Conservation (phyloP, 2,888 invertebrate genomes). For the Rhogogaster chlorosoma region DNA sequence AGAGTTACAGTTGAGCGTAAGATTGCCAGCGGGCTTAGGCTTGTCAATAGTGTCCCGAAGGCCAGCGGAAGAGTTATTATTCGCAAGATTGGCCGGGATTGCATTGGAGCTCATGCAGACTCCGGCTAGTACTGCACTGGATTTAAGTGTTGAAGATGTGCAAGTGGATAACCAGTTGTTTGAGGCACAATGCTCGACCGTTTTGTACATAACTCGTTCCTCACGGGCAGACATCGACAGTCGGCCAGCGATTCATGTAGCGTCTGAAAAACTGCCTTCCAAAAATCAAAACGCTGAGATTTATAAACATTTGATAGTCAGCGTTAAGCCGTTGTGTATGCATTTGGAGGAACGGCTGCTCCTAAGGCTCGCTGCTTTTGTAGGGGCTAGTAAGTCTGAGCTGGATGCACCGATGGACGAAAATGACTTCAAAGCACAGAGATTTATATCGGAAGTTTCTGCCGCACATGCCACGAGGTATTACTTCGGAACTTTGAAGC, state of each 20-base stretch:
- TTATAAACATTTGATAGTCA: conserved; percentile 91
- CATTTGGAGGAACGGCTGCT: conserved; percentile 93
- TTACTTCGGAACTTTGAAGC: conserved; percentile 91
- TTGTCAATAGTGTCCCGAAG: conserved; percentile 88
- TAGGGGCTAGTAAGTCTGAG: conserved; percentile 80
- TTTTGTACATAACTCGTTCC: conserved; percentile 86
- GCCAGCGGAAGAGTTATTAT: conserved; percentile 90
- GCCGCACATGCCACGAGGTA: conserved; percentile 90
- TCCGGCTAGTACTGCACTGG: conserved; percentile 80
- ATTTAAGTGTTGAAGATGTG: conserved; percentile 88
- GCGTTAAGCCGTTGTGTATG: conserved; percentile 90
- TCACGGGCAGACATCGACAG: conserved; percentile 78
- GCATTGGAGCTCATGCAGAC: conserved; percentile 82
- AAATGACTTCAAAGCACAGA: conserved; percentile 89
- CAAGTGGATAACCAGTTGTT: conserved; percentile 88
- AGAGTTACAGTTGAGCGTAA: conserved; percentile 83
- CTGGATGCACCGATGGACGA: conserved; percentile 84
- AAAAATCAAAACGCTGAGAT: conserved; percentile 89
- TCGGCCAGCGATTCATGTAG: conserved; percentile 90
- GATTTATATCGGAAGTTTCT: conserved; percentile 89
- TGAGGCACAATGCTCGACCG: conserved; percentile 91
- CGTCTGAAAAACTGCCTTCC: conserved; percentile 86
- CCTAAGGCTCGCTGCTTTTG: conserved; percentile 84
- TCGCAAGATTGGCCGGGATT: conserved; percentile 85
- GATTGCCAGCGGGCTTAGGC: conserved; percentile 84